Evolutionary conservation across 2,888 invertebrate species (phyloP), one percentile per base, ranked within the genome.

Genomic region (Hypolimnas misippus): DNA sequence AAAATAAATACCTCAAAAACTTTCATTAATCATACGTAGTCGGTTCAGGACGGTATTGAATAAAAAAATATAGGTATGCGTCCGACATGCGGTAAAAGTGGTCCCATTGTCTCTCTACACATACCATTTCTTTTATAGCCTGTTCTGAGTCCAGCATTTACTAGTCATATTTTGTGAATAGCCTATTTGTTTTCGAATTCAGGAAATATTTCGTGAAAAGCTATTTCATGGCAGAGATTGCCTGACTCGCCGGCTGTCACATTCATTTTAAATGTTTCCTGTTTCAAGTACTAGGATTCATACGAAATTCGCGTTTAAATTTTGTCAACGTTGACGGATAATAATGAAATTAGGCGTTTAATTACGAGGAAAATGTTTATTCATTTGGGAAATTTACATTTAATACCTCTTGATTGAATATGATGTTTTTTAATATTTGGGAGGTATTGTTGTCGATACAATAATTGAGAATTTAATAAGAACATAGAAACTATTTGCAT

Each of bases 151-250:
- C 35, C 3, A 35, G 6, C 44, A 21, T 46, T 46, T 46, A 46
- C 21, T 46, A 42, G 53, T 16, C 12, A 44, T 59, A 19, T 29
- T 42, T 29, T 10, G 21, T 46, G 44, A 46, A 51, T 44, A 40
- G 51, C n/a, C 31, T 44, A 44, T 52, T 56, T 42, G 57, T 61
- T 57, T 59, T 46, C 29, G 25, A 62, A 62, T 60, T 33, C 25
- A 46, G 31, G 44, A 53, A 65, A 66, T 68, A 60, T 58, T 46
- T 42, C 54, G 31, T 19, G 29, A 54, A 46, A 42, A 14, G 57
- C 53, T 14, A 29, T 46, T 56, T 33, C 21, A 52, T 19, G 61
- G 31, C 12, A 52, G 42, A 58, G 42, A 52, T 52, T 51, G 44
- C 42, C 31, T 58, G 19, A 19, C 40, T 31, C 52, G 33, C 21